Conservation (phyloP, 2,888 invertebrate genomes). For the Tortrix viridana region DNA sequence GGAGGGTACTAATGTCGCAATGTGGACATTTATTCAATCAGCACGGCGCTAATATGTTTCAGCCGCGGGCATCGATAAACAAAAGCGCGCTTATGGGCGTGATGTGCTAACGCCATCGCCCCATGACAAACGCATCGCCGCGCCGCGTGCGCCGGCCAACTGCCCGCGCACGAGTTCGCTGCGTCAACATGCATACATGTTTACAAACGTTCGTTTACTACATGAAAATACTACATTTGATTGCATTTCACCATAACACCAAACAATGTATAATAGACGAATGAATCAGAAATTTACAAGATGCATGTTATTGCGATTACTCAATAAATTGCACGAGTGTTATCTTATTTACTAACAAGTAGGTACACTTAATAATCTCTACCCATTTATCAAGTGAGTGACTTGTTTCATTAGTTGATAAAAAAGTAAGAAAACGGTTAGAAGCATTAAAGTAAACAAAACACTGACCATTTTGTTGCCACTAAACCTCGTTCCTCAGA, state of each 20-base stretch:
- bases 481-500: slow-evolving; percentile 16
- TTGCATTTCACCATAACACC: too few relatives aligned
- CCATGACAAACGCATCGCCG: slow-evolving; percentile 25
- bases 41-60: slow-evolving; percentile 53
- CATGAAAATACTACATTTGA: too few relatives aligned
- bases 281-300: too few relatives aligned
- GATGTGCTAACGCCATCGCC: slow-evolving; percentile 27
- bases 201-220: slow-evolving; percentile 1
- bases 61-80: slow-evolving; percentile 47
- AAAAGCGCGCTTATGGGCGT: slow-evolving; percentile 42
- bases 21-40: slow-evolving; percentile 38
- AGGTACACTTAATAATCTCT: too few relatives aligned
- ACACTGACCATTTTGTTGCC: slow-evolving; percentile 47
- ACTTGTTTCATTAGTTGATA: not conserved
- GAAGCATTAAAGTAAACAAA: slow-evolving; percentile 27
- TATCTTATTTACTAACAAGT: too few relatives aligned
- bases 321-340: too few relatives aligned
- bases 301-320: too few relatives aligned
- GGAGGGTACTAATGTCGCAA: slow-evolving; percentile 14
- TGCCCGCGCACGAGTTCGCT: slow-evolving; percentile 46
- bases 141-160: slow-evolving; percentile 45
- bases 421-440: not conserved
- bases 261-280: too few relatives aligned
- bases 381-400: not conserved
- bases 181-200: slow-evolving; percentile 13